Percentiles rank a stretch among this genome's conserved stretches.
phyloP scores from a whole-genome alignment of 1,140 invertebrate genomes.

The Neodiprion virginianus region DNA sequence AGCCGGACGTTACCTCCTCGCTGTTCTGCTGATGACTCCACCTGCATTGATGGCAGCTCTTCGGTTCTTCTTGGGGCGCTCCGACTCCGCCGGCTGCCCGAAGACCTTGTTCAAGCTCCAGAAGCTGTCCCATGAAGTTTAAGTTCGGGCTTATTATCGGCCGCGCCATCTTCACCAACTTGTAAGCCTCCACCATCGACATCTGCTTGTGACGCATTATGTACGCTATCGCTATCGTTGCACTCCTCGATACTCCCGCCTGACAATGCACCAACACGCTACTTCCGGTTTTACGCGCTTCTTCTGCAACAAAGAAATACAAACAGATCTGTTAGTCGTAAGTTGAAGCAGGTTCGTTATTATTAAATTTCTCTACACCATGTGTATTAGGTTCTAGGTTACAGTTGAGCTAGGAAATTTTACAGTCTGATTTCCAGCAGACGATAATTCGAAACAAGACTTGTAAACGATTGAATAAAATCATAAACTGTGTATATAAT shows the following conservation, averaged over 20 bases:
- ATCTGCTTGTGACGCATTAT: slow-evolving; percentile 89
- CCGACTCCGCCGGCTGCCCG: slow-evolving; percentile 54
- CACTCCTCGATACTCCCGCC: slow-evolving; percentile 92
- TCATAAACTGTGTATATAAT: no score
- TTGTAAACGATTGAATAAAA: no score
- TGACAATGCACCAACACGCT: slow-evolving; percentile 94
- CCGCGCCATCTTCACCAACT: slow-evolving; percentile 83
- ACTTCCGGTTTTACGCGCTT: slow-evolving; percentile 77
- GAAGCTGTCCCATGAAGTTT: slow-evolving; percentile 95
- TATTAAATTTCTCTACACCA: no score
- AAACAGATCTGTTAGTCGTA: slow-evolving; percentile 13
- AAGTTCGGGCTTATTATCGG: slow-evolving; percentile 95
- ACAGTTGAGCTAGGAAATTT: no score
- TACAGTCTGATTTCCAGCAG: no score
- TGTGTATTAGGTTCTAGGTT: no score
- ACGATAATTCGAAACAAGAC: no score
- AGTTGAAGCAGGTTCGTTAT: slow-evolving; percentile 10
- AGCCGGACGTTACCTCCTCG: slow-evolving; percentile 64
- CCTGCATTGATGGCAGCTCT: slow-evolving; percentile 61
- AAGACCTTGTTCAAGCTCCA: slow-evolving; percentile 83
- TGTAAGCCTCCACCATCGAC: slow-evolving; percentile 90
- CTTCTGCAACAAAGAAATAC: slow-evolving; percentile 74
- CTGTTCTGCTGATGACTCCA: slow-evolving; percentile 62
- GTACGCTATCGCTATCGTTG: slow-evolving; percentile 94
- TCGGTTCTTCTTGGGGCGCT: slow-evolving; percentile 43